A percentile compares a stretch with the other conserved stretches of the same genome.
Evolutionary conservation across 2,113 vertebrate genomes (phyloP).

Genomic region (Geococcyx californianus): DNA sequence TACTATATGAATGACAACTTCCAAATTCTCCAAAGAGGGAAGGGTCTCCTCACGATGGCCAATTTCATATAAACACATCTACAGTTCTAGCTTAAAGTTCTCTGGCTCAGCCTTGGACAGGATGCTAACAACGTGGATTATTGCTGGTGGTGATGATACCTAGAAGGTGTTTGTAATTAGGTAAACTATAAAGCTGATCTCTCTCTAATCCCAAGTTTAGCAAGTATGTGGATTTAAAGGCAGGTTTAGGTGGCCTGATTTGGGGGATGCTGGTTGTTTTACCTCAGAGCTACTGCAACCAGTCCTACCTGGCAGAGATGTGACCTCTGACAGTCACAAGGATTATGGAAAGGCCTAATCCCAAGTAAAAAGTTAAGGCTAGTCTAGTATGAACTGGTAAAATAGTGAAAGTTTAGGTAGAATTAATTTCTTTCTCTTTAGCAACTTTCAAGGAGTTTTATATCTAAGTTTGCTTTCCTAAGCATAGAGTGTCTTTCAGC

Average conservation of each 20-base stretch:
- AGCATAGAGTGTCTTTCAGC: neutral
- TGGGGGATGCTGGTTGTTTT: neutral
- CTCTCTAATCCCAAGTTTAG: fast-evolving
- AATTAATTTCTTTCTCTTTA: neutral
- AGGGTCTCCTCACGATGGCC: fast-evolving
- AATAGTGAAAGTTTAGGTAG: neutral
- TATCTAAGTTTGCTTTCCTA: neutral
- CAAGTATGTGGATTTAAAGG: fast-evolving
- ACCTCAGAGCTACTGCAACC: fast-evolving
- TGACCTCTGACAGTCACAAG: neutral
- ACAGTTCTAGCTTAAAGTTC: neutral
- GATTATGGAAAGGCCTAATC: neutral
- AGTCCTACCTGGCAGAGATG: fast-evolving
- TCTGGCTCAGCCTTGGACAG: fast-evolving
- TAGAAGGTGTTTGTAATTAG: neutral
- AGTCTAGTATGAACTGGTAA: neutral
- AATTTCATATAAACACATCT: neutral
- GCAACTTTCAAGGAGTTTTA: neutral
- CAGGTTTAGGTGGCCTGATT: fast-evolving
- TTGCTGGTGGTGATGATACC: neutral
- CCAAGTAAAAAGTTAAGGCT: neutral
- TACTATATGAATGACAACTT: neutral
- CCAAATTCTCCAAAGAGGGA: neutral
- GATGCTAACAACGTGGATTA: neutral
- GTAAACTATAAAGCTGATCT: neutral